These are phyloP conservation scores for Ascaphus truei DNA, from an alignment of 2,113 vertebrate genomes.

Conservation along the genomic window DNA sequence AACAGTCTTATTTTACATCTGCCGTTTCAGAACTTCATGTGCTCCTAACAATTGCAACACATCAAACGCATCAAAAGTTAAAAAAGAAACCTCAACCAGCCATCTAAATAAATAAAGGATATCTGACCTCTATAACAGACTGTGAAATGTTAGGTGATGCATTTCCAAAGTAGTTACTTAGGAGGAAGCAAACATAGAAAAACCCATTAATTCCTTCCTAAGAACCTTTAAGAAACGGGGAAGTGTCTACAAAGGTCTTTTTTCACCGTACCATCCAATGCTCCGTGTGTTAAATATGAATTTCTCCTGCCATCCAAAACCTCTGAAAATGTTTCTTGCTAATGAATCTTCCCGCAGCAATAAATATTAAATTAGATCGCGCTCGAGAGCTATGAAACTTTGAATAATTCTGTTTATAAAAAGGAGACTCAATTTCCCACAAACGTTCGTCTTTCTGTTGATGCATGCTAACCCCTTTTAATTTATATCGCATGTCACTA, in stretches of 20 bases:
- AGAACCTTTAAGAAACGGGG: background rate
- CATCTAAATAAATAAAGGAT: background rate
- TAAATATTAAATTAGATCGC: conserved; percentile 4
- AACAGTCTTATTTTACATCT: background rate
- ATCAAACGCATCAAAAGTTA: background rate
- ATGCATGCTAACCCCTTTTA: background rate
- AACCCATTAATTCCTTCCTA: background rate
- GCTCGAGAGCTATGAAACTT: background rate
- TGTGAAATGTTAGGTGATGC: background rate
- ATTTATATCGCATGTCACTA: background rate
- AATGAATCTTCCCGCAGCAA: background rate
- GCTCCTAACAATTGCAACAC: background rate
- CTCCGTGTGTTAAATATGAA: background rate
- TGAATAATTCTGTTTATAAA: conserved; percentile 1
- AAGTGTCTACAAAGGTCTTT: background rate
- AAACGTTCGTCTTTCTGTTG: background rate
- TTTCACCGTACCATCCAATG: too few relatives aligned
- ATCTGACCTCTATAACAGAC: background rate
- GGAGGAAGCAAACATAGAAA: background rate
- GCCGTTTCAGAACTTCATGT: background rate
- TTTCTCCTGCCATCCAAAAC: background rate
- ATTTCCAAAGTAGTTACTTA: background rate
- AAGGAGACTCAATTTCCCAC: background rate
- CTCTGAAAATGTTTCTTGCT: background rate
- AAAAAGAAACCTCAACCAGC: background rate